Evolutionary conservation across 2,888 invertebrate species (phyloP).

Genomic region (Anoplius nigerrimus): DNA sequence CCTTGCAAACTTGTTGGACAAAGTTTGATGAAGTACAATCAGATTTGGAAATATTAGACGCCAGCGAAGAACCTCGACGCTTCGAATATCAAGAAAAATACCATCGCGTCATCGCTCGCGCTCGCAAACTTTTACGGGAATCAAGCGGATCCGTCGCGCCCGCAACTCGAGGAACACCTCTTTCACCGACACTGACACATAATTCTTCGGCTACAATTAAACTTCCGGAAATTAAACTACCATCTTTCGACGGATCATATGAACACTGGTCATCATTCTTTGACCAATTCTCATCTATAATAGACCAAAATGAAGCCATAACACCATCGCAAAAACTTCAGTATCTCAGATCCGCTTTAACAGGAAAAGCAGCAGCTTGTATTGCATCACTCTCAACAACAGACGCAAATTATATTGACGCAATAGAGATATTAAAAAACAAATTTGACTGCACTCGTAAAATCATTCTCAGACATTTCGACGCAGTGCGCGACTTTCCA

Average conservation of each 20-base stretch:
- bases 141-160: too few species aligned
- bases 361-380: constrained; percentile 5
- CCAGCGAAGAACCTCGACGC: too few species aligned
- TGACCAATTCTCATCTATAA: background rate
- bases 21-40: too few species aligned
- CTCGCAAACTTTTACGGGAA: too few species aligned
- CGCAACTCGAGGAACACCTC: too few species aligned
- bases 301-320: constrained; percentile 11
- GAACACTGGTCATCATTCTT: constrained; percentile 1
- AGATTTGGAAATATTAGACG: too few species aligned
- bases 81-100: too few species aligned
- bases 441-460: constrained; percentile 11
- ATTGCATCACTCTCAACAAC: background rate
- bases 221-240: constrained; percentile 3
- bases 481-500: constrained; percentile 6
- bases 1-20: too few species aligned
- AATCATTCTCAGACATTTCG: background rate
- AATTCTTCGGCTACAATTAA: too few species aligned
- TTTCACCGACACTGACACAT: too few species aligned
- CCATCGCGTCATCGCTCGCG: too few species aligned
- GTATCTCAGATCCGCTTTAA: constrained; percentile 9
- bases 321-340: constrained; percentile 9
- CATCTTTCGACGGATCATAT: constrained; percentile 3
- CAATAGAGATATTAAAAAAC: constrained; percentile 1
- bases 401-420: background rate